A percentile compares a stretch with the other conserved stretches of the same genome.
Evolutionary conservation across 2,113 vertebrate species (phyloP).

Genomic region (Trachemys scripta): DNA sequence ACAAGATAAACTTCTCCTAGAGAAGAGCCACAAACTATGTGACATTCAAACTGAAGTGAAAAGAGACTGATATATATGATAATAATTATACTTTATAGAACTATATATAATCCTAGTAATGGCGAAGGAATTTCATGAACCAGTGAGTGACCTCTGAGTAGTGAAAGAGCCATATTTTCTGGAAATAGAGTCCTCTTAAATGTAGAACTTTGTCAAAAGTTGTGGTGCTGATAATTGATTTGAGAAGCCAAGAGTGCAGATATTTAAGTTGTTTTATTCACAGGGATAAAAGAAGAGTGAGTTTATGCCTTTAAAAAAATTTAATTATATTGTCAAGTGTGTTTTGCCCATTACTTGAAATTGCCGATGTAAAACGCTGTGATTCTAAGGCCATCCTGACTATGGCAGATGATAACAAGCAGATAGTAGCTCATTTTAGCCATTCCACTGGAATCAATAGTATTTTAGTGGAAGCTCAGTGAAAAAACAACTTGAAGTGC

Average conservation of each 20-base stretch:
- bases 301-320: neutral
- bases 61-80: neutral
- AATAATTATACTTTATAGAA: no score
- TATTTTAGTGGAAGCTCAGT: constrained; percentile 43
- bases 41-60: neutral
- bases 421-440: constrained; percentile 23
- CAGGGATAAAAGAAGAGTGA: neutral
- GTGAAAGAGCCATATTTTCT: neutral
- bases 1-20: neutral
- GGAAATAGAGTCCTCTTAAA: neutral
- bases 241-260: neutral
- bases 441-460: constrained; percentile 59
- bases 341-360: neutral
- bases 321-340: neutral
- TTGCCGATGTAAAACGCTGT: neutral
- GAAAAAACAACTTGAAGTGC: constrained; percentile 47
- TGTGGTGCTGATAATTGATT: neutral
- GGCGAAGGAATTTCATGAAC: neutral
- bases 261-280: neutral
- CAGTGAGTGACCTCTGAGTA: neutral
- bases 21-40: neutral
- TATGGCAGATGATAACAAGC: constrained; percentile 13
- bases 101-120: neutral
- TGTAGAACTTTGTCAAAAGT: neutral
- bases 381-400: neutral